Base-by-base conservation (phyloP, 2,888 invertebrate genomes). In the Cybosia mesomella region DNA sequence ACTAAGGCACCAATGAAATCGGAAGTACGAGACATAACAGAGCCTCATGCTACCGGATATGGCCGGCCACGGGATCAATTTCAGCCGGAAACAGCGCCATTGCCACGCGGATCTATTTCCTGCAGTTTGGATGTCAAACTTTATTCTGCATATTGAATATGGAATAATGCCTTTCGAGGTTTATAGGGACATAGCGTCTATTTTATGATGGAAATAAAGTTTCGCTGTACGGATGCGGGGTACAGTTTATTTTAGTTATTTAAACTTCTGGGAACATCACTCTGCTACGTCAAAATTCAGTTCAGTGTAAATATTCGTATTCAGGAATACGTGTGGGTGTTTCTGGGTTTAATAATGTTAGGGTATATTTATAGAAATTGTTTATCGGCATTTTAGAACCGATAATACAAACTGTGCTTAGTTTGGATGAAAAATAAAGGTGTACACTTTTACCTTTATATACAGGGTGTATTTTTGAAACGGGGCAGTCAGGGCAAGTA, bases 41-140 rank as follows among this genome's bases (percentile, higher is more conserved):
- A 86, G 81, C 83, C 78, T 79, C 79, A 80, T 76, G 74, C 73
- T 64, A 82, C 83, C 88, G 87, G 87, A 87, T 77, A 85, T 75
- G 79, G 77, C 73, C 72, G 71, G 75, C 85, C 85, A 66, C 85
- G 75, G 88, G 86, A 88, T 87, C 87, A 85, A 87, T 85, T 84
- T 81, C 83, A 81, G 83, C 87, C 88, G 89, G 88, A 89, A 86
- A 83, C 82, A 77, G 82, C 79, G 80, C 84, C 82, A 86, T 85
- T 84, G 82, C 83, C 84, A 84, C 85, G 80, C 83, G 82, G 84
- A 85, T 86, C 87, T 84, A 89, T 88, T 90, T 90, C 90, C 91
- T 86, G 84, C 68, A 72, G 85, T 82, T 87, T 85, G 78, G 73
- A 80, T 81, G 84, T 82, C 85, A 83, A 87, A 87, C 79, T 83